These are phyloP conservation scores for Syngnathus acus DNA, from an alignment of 2,797 vertebrate species.

Conservation along the genomic window DNA sequence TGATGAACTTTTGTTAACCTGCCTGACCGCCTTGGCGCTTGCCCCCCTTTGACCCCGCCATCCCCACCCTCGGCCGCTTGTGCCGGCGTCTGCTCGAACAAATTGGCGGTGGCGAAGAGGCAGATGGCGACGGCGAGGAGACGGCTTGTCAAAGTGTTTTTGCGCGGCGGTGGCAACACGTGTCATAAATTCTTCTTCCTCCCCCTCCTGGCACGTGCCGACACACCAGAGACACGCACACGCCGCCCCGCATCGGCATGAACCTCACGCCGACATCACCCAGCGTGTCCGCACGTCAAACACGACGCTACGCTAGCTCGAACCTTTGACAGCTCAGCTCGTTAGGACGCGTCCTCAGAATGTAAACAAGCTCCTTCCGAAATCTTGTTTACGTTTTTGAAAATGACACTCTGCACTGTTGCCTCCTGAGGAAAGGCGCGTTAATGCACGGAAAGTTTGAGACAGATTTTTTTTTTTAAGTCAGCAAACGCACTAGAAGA, in stretches of 20 bases:
- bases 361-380: background rate
- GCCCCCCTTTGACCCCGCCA: constrained; percentile 23
- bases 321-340: constrained; percentile 1
- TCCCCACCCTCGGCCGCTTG: constrained; percentile 25
- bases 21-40: constrained; percentile 11
- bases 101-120: constrained; percentile 56
- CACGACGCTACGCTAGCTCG: background rate
- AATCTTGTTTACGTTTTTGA: background rate
- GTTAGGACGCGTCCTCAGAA: background rate
- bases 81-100: constrained; percentile 58
- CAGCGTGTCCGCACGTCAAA: background rate
- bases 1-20: constrained; percentile 45
- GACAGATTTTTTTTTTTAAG: no score
- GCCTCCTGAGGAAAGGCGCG: background rate
- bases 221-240: background rate
- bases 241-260: background rate
- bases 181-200: background rate
- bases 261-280: background rate
- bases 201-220: background rate
- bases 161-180: constrained; percentile 18
- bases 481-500: background rate
- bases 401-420: background rate
- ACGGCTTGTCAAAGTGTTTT: constrained; percentile 30
- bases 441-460: background rate
- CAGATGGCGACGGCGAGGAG: constrained; percentile 40